Evolutionary conservation across 2,888 invertebrate genomes (phyloP), one percentile per base, ranked within the genome.

Genomic region (Listrodromus nycthemerus): DNA sequence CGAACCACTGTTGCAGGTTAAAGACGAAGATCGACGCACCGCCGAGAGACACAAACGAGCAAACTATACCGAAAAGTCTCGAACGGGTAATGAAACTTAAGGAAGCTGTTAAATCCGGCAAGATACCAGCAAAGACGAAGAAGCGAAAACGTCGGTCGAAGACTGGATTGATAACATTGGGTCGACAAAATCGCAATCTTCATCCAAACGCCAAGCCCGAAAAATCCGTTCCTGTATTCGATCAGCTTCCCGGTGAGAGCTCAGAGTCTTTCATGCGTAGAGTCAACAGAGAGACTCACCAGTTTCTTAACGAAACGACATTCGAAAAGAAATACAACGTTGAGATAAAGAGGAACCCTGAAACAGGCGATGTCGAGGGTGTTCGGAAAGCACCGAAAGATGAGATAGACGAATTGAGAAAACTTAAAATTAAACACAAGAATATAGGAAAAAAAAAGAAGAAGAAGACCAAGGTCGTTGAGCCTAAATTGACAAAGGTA

Each of bases 1-100:
- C 65, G 55, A 71, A 61, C 30, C 79, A 80, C 55, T 85, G 45
- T 74, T 94, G 83, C 90, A 97, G 97, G 88, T 92, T 97, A 88
- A 95, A 96, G 91, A 94, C 95, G 48, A 96, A 96, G 93, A 96
- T 97, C 80, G 97, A 97, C 93, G 95, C 96, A 75, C 96, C 97
- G 0, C 97, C 97, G 0, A 94, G 94, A 55, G 95, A 96, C 88
- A 94, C 95, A 1, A 96, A 96, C 86, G 95, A 96, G 2, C 97
- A 97, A 92, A 95, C 96, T n/a, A 93, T 97, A 37, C 96, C 97
- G 0, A 96, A 95, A 85, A 96, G 96, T 85, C 93, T 97, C n/a
- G 94, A 94, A 41, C 94, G 95, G 67, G 93, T 97, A 67, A 96
- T 97, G 19, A 94, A 95, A 85, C 89, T 96, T 0, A 95, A 95